A percentile compares a stretch with the other conserved stretches of the same genome.
Conservation (phyloP, 2,797 vertebrate species). For the Gymnothorax reevesii region DNA sequence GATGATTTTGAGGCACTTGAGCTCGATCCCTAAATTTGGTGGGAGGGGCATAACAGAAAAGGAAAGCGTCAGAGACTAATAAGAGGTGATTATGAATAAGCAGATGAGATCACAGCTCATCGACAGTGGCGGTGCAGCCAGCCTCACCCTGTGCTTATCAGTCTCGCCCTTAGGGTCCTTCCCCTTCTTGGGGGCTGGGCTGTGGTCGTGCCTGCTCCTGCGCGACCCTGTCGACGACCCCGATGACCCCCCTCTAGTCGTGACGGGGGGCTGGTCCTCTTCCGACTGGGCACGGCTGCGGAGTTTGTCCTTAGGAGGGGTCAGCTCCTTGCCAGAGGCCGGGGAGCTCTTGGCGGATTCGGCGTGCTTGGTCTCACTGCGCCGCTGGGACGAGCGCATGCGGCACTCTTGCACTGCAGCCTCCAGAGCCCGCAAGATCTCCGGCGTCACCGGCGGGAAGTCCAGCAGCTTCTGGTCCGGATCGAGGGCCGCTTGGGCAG, state of each 20-base stretch:
- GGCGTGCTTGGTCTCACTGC: slow-evolving; percentile 41
- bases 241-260: slow-evolving; percentile 40
- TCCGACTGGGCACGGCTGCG: slow-evolving; percentile 39
- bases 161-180: slow-evolving; percentile 36
- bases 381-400: slow-evolving; percentile 52
- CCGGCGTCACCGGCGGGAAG: slow-evolving; percentile 50
- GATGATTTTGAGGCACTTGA: slow-evolving; percentile 33
- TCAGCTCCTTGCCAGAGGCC: slow-evolving; percentile 14
- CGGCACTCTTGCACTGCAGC: slow-evolving; percentile 60
- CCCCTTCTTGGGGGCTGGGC: slow-evolving; percentile 34
- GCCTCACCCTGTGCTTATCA: slow-evolving; percentile 40
- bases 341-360: slow-evolving; percentile 19
- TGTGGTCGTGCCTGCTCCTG: slow-evolving; percentile 56
- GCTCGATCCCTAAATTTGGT: slow-evolving; percentile 42
- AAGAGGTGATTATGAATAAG: background rate
- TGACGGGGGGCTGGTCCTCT: slow-evolving; percentile 34
- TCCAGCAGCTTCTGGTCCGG: slow-evolving; percentile 10
- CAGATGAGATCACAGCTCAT: background rate
- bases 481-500: background rate
- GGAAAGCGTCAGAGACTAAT: background rate
- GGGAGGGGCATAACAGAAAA: background rate
- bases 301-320: slow-evolving; percentile 41
- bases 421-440: slow-evolving; percentile 52
- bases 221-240: slow-evolving; percentile 43
- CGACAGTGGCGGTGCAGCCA: background rate